These are phyloP conservation scores for Butorides virescens DNA, from an alignment of 2,113 vertebrate species.

Conservation along the genomic window DNA sequence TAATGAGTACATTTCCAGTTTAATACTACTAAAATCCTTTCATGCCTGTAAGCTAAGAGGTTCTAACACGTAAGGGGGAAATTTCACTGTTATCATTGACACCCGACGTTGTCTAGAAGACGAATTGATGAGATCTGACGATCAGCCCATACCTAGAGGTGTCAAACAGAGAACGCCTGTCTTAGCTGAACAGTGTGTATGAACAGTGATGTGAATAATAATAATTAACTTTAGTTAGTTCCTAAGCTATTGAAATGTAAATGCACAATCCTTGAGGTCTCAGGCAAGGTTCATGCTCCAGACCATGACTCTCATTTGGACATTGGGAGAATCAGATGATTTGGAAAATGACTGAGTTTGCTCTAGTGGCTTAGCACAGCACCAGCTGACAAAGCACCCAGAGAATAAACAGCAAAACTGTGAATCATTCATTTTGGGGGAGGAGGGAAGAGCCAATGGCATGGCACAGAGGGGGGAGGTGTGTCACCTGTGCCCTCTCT, in stretches of 20 bases:
- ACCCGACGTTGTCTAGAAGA: neutral
- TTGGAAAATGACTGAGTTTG: neutral
- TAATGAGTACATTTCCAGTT: neutral
- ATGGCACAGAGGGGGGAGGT: neutral
- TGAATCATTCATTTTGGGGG: conserved; percentile 68
- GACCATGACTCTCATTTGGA: neutral
- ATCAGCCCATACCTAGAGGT: neutral
- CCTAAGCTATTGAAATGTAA: neutral
- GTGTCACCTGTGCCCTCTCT: conserved; percentile 1
- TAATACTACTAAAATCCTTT: neutral
- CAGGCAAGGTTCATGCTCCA: neutral
- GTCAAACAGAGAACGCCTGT: neutral
- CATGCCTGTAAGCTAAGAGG: neutral
- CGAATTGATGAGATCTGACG: neutral
- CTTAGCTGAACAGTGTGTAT: neutral
- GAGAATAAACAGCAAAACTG: conserved; percentile 12
- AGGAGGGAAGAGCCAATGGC: conserved; percentile 52
- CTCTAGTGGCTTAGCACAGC: neutral
- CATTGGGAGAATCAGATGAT: neutral
- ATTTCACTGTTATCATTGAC: neutral
- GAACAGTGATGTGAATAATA: neutral
- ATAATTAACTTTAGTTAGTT: neutral
- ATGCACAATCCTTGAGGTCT: neutral
- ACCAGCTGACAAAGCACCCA: neutral
- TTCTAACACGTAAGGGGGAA: neutral